phyloP scores from a whole-genome alignment of 2,797 vertebrate genomes.

The Sardinella longiceps region DNA sequence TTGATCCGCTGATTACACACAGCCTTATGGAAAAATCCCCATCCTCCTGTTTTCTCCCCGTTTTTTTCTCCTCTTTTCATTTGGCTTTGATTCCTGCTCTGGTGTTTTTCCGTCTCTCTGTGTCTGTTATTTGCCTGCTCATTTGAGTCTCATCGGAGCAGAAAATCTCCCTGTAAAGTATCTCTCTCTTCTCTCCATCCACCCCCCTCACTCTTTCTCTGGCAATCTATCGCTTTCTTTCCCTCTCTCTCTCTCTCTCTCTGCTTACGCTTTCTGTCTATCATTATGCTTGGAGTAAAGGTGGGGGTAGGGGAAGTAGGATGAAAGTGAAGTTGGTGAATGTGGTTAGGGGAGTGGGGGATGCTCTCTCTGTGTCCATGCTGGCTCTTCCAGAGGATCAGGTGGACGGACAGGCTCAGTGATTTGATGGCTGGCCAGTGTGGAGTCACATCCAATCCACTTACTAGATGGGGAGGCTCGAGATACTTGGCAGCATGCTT shows the following conservation, averaged over 20 bases:
- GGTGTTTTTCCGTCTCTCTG: neutral
- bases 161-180: slow-evolving; percentile 13
- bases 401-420: neutral
- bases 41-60: neutral
- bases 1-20: slow-evolving; percentile 25
- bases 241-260: neutral
- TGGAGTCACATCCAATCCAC: slow-evolving; percentile 16
- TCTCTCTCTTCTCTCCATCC: neutral
- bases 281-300: no score
- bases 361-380: neutral
- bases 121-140: slow-evolving; percentile 4
- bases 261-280: neutral
- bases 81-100: slow-evolving; percentile 1
- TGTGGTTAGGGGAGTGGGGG: neutral
- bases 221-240: neutral
- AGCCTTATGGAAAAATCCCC: slow-evolving; percentile 5
- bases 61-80: neutral
- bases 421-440: neutral
- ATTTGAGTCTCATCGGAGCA: slow-evolving; percentile 2
- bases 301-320: neutral
- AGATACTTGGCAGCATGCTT: neutral
- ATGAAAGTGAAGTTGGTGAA: neutral
- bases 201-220: neutral
- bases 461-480: neutral
- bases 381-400: neutral